Conservation (phyloP, 2,113 vertebrate species). For the Morone chrysops region DNA sequence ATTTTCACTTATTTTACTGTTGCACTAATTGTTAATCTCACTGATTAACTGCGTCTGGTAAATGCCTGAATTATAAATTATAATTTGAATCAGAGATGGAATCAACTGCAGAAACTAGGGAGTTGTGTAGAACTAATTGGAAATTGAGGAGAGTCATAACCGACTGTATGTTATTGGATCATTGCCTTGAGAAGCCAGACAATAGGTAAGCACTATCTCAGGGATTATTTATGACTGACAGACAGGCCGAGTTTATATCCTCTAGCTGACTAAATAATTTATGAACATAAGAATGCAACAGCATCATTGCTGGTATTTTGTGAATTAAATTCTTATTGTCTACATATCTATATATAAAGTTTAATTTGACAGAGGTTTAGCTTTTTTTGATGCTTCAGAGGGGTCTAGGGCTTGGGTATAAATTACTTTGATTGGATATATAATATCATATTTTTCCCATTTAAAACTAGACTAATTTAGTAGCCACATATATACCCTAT, state of each 20-base stretch:
- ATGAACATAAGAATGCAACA: constrained; percentile 10
- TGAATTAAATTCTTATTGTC: neutral
- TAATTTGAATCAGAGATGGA: constrained; percentile 58
- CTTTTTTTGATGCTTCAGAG: neutral
- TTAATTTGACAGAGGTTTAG: too few relatives aligned
- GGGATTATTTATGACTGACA: constrained; percentile 41
- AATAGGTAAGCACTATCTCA: constrained; percentile 31
- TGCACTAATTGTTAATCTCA: constrained; percentile 51
- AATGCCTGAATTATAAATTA: constrained; percentile 52
- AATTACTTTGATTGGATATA: constrained; percentile 17
- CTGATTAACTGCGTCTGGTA: constrained; percentile 51
- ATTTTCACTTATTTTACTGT: constrained; percentile 57
- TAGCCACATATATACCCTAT: neutral
- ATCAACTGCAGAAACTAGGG: constrained; percentile 53
- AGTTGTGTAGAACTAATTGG: constrained; percentile 46
- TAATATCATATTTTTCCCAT: neutral
- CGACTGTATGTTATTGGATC: constrained; percentile 36
- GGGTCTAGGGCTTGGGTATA: constrained; percentile 23
- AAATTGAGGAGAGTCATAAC: constrained; percentile 31
- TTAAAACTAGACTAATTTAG: neutral
- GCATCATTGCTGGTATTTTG: constrained; percentile 13
- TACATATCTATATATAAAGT: too few relatives aligned
- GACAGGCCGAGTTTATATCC: constrained; percentile 2
- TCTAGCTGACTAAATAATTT: constrained; percentile 31
- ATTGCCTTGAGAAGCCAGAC: constrained; percentile 42